Base-by-base conservation (phyloP, 2,113 vertebrate genomes). In the Mesembrinibis cayennensis region DNA sequence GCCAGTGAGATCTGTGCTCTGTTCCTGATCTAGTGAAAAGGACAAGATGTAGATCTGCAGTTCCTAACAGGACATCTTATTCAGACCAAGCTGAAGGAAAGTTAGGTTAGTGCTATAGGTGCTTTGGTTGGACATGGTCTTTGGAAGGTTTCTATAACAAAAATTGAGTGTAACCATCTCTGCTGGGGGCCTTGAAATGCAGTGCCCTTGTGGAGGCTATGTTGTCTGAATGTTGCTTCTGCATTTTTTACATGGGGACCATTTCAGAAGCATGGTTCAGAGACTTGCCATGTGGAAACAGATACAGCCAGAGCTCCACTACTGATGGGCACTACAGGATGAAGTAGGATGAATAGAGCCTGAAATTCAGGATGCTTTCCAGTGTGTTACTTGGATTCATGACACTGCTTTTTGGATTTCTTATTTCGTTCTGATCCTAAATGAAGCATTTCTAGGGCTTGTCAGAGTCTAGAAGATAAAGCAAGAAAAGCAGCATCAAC, bases 131-230 rank as follows among this genome's bases (percentile, higher is more conserved):
- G 63, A 90, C 10, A 11, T 18, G 52, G 49, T 11, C 49, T 94
- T 53, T 67, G 29, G 26, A 25, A 69, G 52, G 21, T 61, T 92
- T 76, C 47, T 78, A 8, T 61, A 67, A 71, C 16, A 82, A 70
- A 55, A 53, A 42, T 16, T 2, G 2, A 49, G 9, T n/a, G 36
- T 32, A 82, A 29, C 27, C 7, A 27, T 7, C 21, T 63, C 6
- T 71, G 3, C 5, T 11, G 26, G 21, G 22, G 26, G 26, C 13
- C 32, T 67, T 56, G 36, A 86, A 69, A 56, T 13, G 7, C 13
- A n/a, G 7, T 34, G 26, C 7, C 0, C 0, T 5, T 40, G 7
- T 38, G 25, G 36, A 84, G 38, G 47, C 11, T 84, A 23, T 21
- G 13, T 34, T 91, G 10, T 30, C 69, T 74, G 26, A 82, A 93